These are phyloP conservation scores for Perca flavescens DNA, from an alignment of 2,113 vertebrate species.

Conservation along the genomic window DNA sequence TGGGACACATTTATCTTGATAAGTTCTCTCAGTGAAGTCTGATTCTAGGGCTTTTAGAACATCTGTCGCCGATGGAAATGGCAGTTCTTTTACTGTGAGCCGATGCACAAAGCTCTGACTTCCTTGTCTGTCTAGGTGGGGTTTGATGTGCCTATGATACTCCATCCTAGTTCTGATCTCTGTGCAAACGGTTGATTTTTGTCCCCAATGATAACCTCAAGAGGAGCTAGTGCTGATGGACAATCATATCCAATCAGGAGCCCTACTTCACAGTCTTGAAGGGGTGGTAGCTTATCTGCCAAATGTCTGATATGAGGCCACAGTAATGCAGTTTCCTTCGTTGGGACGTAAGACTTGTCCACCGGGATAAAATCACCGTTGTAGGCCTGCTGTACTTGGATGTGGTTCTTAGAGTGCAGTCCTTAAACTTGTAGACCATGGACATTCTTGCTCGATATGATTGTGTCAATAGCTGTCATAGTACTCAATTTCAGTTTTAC, in stretches of 20 bases:
- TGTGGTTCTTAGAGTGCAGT: not conserved
- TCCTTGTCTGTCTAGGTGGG: conserved; percentile 19
- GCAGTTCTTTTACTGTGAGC: conserved; percentile 15
- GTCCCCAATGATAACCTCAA: not conserved
- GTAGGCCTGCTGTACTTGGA: conserved; percentile 36
- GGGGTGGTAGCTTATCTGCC: not conserved
- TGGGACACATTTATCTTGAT: not conserved
- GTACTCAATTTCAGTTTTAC: conserved; percentile 33
- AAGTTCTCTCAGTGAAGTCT: not conserved
- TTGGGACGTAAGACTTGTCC: conserved; percentile 29
- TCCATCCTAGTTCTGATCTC: not conserved
- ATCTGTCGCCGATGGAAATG: not conserved
- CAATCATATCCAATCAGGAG: conserved; percentile 36
- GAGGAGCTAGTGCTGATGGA: conserved; percentile 21
- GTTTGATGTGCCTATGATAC: conserved; percentile 17
- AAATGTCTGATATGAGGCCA: conserved; percentile 45
- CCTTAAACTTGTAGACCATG: conserved; percentile 19
- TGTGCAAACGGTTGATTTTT: conserved; percentile 15
- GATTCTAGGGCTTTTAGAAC: not conserved
- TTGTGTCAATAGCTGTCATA: conserved; percentile 20
- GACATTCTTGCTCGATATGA: not conserved
- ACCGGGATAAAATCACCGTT: conserved; percentile 30
- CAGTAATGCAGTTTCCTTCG: conserved; percentile 2
- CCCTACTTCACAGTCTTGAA: conserved; percentile 35
- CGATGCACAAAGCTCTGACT: conserved; percentile 16